Conservation (phyloP, 2,797 vertebrate species). For the Pangasius sanitwongsei region DNA sequence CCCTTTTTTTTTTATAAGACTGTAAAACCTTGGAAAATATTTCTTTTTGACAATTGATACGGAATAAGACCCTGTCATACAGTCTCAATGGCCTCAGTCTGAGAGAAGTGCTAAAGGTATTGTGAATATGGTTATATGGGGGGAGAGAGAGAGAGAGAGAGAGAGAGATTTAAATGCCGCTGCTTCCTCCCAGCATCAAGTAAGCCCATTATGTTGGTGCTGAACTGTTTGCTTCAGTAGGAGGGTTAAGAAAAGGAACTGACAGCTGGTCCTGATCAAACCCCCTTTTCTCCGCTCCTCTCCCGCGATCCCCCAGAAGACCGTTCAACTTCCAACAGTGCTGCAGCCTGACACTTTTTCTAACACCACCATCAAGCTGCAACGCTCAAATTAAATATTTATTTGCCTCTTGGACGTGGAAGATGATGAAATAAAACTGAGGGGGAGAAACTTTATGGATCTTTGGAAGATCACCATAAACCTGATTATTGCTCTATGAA, state of each 20-base stretch:
- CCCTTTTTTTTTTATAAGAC: not conserved
- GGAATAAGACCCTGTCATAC: constrained; percentile 37
- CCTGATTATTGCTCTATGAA: constrained; percentile 61
- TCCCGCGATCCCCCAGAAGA: constrained; percentile 69
- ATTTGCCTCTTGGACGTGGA: constrained; percentile 58
- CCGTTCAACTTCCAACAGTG: constrained; percentile 65
- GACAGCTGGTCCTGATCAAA: constrained; percentile 81
- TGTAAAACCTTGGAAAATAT: not conserved
- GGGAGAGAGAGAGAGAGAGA: constrained; percentile 29
- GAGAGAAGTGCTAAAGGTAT: not conserved
- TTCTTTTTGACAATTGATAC: constrained; percentile 26
- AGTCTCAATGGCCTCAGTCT: constrained; percentile 3
- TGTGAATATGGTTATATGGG: constrained; percentile 30
- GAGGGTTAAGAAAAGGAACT: constrained; percentile 66
- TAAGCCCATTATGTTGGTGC: constrained; percentile 59
- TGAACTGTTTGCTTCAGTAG: constrained; percentile 62
- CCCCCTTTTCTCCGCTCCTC: constrained; percentile 66
- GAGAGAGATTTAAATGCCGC: constrained; percentile 60
- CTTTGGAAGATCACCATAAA: constrained; percentile 60
- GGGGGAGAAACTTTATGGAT: constrained; percentile 53
- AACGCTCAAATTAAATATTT: constrained; percentile 66
- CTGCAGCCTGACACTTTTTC: constrained; percentile 64
- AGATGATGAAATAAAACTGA: constrained; percentile 55
- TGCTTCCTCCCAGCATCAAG: constrained; percentile 48
- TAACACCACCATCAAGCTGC: constrained; percentile 63